Conservation (phyloP, 2,888 invertebrate genomes). For the Pseudeuparius sepicola region DNA sequence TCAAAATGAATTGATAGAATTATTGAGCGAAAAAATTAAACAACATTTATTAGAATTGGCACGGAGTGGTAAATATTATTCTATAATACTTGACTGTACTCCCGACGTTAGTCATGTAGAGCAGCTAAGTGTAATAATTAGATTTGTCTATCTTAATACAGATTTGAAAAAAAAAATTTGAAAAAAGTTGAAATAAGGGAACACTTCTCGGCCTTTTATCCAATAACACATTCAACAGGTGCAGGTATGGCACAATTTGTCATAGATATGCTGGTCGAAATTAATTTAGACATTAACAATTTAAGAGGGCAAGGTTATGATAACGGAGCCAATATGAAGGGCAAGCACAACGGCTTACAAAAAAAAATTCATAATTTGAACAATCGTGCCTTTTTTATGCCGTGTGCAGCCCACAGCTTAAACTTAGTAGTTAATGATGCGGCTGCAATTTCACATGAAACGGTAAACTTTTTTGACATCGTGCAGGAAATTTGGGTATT, state of each 20-base stretch:
- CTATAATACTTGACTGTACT: conserved; percentile 26
- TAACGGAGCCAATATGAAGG: conserved; percentile 15
- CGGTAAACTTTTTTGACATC: conserved; percentile 8
- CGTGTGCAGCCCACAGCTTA: conserved; percentile 2
- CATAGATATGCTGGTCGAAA: not conserved
- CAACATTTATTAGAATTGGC: conserved; percentile 7
- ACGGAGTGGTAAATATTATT: conserved; percentile 23
- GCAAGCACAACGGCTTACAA: conserved; percentile 16
- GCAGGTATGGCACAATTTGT: conserved; percentile 5
- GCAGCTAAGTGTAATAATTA: conserved; percentile 24
- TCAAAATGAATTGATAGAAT: conserved; percentile 14
- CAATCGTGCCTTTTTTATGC: conserved; percentile 2
- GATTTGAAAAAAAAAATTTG: too few species aligned
- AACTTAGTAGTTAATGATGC: conserved; percentile 9
- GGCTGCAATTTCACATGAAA: not conserved
- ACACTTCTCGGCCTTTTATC: conserved; percentile 4
- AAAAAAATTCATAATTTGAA: conserved; percentile 6
- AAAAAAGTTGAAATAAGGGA: conserved; percentile 6
- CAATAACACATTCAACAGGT: conserved; percentile 5
- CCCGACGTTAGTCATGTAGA: conserved; percentile 23
- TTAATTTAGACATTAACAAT: conserved; percentile 5
- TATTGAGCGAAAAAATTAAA: conserved; percentile 4
- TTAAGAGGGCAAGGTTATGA: not conserved
- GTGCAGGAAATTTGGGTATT: conserved; percentile 12
- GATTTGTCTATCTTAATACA: too few species aligned